Evolutionary conservation across 2,113 vertebrate species (phyloP), one percentile per base, ranked within the genome.

Genomic region (Entelurus aequoreus): DNA sequence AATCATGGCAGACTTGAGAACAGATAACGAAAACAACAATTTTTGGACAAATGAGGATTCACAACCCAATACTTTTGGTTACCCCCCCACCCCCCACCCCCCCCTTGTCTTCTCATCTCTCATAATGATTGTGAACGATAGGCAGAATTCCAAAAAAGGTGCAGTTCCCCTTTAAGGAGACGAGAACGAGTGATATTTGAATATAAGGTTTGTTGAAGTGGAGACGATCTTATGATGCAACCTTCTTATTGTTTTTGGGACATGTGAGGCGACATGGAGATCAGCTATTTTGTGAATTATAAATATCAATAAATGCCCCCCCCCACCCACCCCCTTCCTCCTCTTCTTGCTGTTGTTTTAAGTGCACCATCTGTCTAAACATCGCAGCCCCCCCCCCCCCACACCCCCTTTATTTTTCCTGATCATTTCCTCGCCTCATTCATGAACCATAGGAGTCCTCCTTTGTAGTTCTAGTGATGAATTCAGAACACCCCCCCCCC

Each of bases 291-390:
- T 84, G 84, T 76, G 88, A 93, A 97, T 97, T 91, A 95, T 92
- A 99, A 97, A 93, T 98, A 97, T 95, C 93, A 96, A 95, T 95
- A 95, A 95, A 94, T 91, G 89, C 92, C 90, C 76, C 83, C 79
- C 19, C 19, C 19, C 19, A 1, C 19, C 19, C 19, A 19, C 19
- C 19, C 75, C 78, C 12, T 15, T 78, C 70, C 84, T 74, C 74
- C 78, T 85, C 90, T 92, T 89, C 91, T 95, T 93, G 88, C 90
- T 90, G 81, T 90, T 90, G 92, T 96, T 98, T 97, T 94, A 96
- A 98, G 93, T 97, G 94, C 94, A 91, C 96, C 96, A 99, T 98
- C 97, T 99, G 96, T 98, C 95, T 95, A 99, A 98, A 98, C 95
- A 98, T 96, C 92, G 91, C 90, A 88, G 86, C 85, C 86, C 93